Percentiles rank a stretch among this genome's conserved stretches.
phyloP scores from a whole-genome alignment of 2,797 vertebrate genomes.

The Heteromormyrus szaboi region DNA sequence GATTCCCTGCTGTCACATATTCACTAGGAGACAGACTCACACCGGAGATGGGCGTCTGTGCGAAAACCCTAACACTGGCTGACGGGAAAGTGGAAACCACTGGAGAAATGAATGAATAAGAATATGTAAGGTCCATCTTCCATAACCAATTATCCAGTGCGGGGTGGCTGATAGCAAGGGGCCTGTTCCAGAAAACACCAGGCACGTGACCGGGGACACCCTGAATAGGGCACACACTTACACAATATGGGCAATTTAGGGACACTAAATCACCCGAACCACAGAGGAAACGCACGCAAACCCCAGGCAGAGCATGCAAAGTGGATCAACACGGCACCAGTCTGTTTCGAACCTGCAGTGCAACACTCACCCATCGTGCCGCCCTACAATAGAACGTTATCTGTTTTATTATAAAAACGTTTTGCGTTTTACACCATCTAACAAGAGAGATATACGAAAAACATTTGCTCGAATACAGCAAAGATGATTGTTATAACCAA shows the following conservation, averaged over 20 bases:
- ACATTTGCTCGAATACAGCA: not conserved
- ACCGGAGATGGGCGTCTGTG: not conserved
- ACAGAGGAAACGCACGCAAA: not conserved
- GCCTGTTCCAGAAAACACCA: not conserved
- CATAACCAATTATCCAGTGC: not conserved
- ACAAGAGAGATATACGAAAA: not conserved
- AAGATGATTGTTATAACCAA: not conserved
- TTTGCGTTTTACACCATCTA: not conserved
- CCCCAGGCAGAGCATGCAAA: not conserved
- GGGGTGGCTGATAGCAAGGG: not conserved
- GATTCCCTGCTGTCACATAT: not conserved
- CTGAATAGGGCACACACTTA: not conserved
- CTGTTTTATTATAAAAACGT: not conserved
- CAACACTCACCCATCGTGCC: not conserved
- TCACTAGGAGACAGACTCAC: not conserved
- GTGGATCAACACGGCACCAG: not conserved
- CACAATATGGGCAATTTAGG: not conserved
- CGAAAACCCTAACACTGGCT: not conserved
- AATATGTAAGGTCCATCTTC: not conserved
- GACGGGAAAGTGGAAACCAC: not conserved
- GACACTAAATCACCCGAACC: not conserved
- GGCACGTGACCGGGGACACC: not conserved
- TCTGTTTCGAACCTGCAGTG: not conserved
- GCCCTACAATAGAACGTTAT: not conserved
- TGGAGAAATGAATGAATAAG: not conserved